phyloP scores from a whole-genome alignment of 2,888 invertebrate genomes.

The Drosophila eohydei region DNA sequence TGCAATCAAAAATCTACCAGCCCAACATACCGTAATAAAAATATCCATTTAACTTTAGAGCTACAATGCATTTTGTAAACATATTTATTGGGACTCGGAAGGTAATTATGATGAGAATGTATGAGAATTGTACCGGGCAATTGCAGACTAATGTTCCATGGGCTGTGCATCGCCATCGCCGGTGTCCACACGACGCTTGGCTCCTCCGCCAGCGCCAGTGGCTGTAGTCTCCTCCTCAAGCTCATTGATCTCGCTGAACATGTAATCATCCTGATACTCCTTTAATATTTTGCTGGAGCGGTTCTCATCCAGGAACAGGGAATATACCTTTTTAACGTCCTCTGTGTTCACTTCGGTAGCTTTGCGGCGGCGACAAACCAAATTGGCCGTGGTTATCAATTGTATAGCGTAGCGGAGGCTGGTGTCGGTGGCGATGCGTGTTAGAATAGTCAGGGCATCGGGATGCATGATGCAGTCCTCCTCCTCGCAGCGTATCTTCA shows the following conservation, averaged over 20 bases:
- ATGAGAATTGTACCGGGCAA: slow-evolving; percentile 11
- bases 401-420: slow-evolving; percentile 99
- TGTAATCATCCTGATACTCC: slow-evolving; percentile 98
- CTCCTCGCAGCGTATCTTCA: slow-evolving; percentile 98
- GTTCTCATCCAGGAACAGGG: slow-evolving; percentile 96
- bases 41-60: not conserved
- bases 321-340: slow-evolving; percentile 97
- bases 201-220: slow-evolving; percentile 31
- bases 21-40: not conserved
- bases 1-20: not conserved
- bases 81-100: slow-evolving; percentile 56
- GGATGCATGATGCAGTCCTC: slow-evolving; percentile 98
- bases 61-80: slow-evolving; percentile 27
- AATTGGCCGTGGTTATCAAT: slow-evolving; percentile 96
- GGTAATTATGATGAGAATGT: slow-evolving; percentile 47
- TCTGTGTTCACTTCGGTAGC: slow-evolving; percentile 93
- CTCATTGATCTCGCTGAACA: slow-evolving; percentile 90
- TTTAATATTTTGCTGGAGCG: slow-evolving; percentile 96
- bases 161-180: slow-evolving; percentile 75
- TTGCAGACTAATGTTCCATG: slow-evolving; percentile 80
- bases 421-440: slow-evolving; percentile 96
- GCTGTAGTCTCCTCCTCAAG: slow-evolving; percentile 60
- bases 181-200: slow-evolving; percentile 67
- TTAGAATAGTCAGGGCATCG: slow-evolving; percentile 95
- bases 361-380: slow-evolving; percentile 96